A percentile compares a stretch with the other conserved stretches of the same genome.
Conservation (phyloP, 2,797 vertebrate species). For the Sebastes cheni region DNA sequence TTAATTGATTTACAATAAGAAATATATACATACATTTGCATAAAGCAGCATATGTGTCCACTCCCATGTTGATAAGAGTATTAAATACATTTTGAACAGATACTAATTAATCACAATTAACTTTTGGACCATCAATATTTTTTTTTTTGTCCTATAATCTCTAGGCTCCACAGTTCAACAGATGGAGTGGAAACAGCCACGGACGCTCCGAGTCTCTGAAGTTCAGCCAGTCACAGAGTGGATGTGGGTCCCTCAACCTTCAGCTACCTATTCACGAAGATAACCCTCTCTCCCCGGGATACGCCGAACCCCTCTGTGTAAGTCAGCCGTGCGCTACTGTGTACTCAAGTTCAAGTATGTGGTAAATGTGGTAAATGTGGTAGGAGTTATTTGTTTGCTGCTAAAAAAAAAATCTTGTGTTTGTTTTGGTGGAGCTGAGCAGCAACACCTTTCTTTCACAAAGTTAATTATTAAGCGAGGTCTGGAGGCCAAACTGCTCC, state of each 20-base stretch:
- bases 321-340: conserved; percentile 66
- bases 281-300: conserved; percentile 82
- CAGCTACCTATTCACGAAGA: conserved; percentile 72
- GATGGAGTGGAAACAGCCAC: conserved; percentile 79
- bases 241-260: conserved; percentile 71
- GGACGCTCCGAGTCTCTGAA: conserved; percentile 57
- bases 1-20: too few species aligned
- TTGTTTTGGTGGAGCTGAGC: conserved; percentile 68
- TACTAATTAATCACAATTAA: too few species aligned
- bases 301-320: conserved; percentile 85
- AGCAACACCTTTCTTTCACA: conserved; percentile 40
- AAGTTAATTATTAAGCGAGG: conserved; percentile 76
- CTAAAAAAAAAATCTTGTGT: conserved; percentile 18
- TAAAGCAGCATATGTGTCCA: too few species aligned
- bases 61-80: too few species aligned
- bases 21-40: too few species aligned
- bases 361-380: conserved; percentile 3
- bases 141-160: not conserved
- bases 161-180: conserved; percentile 78
- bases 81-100: too few species aligned
- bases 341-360: not conserved
- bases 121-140: not conserved
- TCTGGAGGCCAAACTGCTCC: conserved; percentile 37
- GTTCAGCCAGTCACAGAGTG: conserved; percentile 61
- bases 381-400: not conserved